Base-by-base conservation (phyloP, 2,888 invertebrate species). In the Agrochola lota region DNA sequence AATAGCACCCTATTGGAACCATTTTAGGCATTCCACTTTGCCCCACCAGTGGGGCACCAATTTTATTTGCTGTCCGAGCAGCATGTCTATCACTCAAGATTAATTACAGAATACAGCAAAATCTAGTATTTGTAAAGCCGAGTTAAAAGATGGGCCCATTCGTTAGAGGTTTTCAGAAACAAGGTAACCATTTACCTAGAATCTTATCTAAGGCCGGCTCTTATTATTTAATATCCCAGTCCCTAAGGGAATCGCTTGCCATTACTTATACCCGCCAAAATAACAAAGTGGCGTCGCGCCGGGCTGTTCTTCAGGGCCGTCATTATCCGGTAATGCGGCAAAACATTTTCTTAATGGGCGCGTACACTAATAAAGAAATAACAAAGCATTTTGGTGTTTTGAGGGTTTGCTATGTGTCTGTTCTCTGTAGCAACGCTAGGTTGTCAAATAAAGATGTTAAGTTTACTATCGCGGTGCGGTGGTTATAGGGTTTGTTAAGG, bases 311-410 rank as follows among this genome's bases (percentile, higher is more conserved):
- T 80, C 77, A 75, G 15, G 49, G 46, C 30, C 77, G 67, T 73
- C 66, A 80, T 86, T 86, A 83, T 72, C 49, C 74, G 20, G 59
- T 83, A 83, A 83, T 77, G 84, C 35, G 57, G 60, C 62, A 20
- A 57, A 84, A 86, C 77, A 78, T 85, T 85, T 77, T 64, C 26
- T 66, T 84, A 86, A 86, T 74, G 59, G 77, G 30, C 49, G 12
- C 62, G 60, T n/a, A 35, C 67, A n/a, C 49, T 85, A 77, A 73
- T 79, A 85, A 72, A 83, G 68, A 71, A 75, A 79, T 85, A 84
- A 72, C 74, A 70, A 40, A 67, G 40, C 52, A 62, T 55, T 81
- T 52, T 35, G 52, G 67, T 52, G 57, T 71, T 77, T 71, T 67
- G 9, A 15, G 43, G n/a, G 43, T 20, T 52, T 8, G 7, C 20